phyloP scores from a whole-genome alignment of 1,140 invertebrate species.

The Scaptodrosophila lebanonensis region DNA sequence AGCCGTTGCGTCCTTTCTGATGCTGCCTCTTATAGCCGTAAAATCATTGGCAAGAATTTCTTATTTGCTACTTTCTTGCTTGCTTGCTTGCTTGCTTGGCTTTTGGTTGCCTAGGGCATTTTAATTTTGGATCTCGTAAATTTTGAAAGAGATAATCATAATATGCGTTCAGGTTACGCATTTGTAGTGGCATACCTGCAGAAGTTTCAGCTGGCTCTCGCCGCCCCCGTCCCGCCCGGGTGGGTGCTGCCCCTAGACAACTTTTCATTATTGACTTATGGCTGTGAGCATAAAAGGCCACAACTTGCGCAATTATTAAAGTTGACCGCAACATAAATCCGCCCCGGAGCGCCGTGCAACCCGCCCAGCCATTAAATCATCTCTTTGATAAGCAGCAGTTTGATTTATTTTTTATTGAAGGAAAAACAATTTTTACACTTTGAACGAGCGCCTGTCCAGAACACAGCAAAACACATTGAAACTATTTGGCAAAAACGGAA shows the following conservation, averaged over 20 bases:
- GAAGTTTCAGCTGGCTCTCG: conserved; percentile 18
- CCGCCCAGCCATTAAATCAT: conserved; percentile 61
- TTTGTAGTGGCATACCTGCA: conserved; percentile 45
- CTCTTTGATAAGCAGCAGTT: conserved; percentile 73
- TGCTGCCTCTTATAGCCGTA: conserved; percentile 60
- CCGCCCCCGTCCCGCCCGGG: not conserved
- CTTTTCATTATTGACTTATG: conserved; percentile 63
- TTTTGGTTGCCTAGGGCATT: conserved; percentile 40
- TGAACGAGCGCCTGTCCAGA: conserved; percentile 30
- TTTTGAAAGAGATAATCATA: conserved; percentile 74
- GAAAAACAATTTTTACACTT: conserved; percentile 62
- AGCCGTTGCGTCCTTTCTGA: conserved; percentile 6
- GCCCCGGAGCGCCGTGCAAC: not conserved
- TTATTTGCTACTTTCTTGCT: conserved; percentile 48
- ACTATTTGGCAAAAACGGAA: conserved; percentile 47
- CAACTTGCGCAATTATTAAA: conserved; percentile 73
- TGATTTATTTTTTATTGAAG: conserved; percentile 73
- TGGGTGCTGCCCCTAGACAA: conserved; percentile 15
- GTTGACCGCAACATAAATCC: conserved; percentile 30
- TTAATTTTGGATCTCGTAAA: conserved; percentile 76
- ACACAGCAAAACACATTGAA: conserved; percentile 1
- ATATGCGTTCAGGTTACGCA: conserved; percentile 64
- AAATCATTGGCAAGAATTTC: conserved; percentile 75
- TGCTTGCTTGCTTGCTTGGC: conserved; percentile 1
- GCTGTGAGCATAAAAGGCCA: conserved; percentile 62